Conservation (phyloP, 2,888 invertebrate species). For the Drosophila emarginata region DNA sequence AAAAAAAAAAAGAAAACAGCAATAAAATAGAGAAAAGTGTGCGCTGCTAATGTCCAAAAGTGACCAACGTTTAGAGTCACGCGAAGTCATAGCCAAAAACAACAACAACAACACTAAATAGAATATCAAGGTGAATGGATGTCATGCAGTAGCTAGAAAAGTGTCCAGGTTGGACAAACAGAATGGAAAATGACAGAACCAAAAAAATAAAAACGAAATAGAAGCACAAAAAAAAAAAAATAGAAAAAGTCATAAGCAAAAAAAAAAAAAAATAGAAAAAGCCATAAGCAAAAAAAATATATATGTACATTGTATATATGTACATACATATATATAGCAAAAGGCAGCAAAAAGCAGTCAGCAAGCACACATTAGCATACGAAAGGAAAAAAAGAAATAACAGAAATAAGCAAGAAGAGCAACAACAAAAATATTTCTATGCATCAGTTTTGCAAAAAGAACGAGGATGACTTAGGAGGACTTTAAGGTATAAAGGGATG, state of each 20-base stretch:
- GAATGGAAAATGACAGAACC: slow-evolving; percentile 21
- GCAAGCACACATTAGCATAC: slow-evolving; percentile 31
- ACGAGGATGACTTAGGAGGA: too few species aligned
- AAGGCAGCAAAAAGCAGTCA: slow-evolving; percentile 16
- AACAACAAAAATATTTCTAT: neutral
- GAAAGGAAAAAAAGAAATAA: neutral
- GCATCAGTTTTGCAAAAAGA: neutral
- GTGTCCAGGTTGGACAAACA: slow-evolving; percentile 15
- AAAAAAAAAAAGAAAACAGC: slow-evolving; percentile 35
- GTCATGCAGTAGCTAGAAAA: slow-evolving; percentile 21
- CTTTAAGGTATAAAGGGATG: too few species aligned
- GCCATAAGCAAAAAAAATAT: too few species aligned
- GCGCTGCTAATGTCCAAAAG: slow-evolving; percentile 61
- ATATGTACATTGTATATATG: too few species aligned
- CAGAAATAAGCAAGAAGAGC: neutral
- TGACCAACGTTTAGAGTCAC: slow-evolving; percentile 77
- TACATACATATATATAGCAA: too few species aligned
- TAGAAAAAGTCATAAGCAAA: neutral
- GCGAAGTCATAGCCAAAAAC: slow-evolving; percentile 63
- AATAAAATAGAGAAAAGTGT: slow-evolving; percentile 43
- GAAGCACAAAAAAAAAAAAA: slow-evolving; percentile 11
- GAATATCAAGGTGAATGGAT: slow-evolving; percentile 48
- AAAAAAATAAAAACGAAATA: slow-evolving; percentile 5
- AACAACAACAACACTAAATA: slow-evolving; percentile 29
- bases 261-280: neutral